A percentile compares a stretch with the other conserved stretches of the same genome.
phyloP scores from a whole-genome alignment of 1,140 invertebrate species.

The Cotesia typhae region DNA sequence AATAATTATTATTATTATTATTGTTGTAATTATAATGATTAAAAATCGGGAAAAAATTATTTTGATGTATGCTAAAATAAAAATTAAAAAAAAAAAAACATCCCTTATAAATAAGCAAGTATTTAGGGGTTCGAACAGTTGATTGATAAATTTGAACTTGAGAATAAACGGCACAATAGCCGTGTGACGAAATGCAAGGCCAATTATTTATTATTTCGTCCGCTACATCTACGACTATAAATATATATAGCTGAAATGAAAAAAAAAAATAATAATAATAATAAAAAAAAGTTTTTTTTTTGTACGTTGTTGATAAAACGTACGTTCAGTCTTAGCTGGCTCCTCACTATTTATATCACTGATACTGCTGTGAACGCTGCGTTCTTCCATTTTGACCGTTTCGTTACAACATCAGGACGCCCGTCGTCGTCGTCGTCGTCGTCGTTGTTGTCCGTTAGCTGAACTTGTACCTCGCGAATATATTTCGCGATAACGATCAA shows the following conservation, averaged over 20 bases:
- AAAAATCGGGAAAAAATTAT: neutral
- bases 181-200: neutral
- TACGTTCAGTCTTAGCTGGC: slow-evolving; percentile 57
- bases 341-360: slow-evolving; percentile 67
- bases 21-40: no score
- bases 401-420: slow-evolving; percentile 58
- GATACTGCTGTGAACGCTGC: slow-evolving; percentile 62
- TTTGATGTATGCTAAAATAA: neutral
- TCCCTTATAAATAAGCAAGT: neutral
- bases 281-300: slow-evolving; percentile 1
- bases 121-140: slow-evolving; percentile 1
- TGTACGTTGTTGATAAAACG: slow-evolving; percentile 42
- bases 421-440: slow-evolving; percentile 5
- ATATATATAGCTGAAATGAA: neutral
- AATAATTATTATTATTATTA: neutral
- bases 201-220: slow-evolving; percentile 1
- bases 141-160: slow-evolving; percentile 1
- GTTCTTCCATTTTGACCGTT: slow-evolving; percentile 65
- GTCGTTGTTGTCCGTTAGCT: slow-evolving; percentile 16
- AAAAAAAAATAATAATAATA: slow-evolving; percentile 24
- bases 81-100: neutral
- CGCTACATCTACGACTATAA: slow-evolving; percentile 4
- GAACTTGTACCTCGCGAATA: neutral
- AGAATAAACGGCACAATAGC: slow-evolving; percentile 3
- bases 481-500: slow-evolving; percentile 6